Evolutionary conservation across 2,797 vertebrate species (phyloP).

Genomic region (Brotula barbata): DNA sequence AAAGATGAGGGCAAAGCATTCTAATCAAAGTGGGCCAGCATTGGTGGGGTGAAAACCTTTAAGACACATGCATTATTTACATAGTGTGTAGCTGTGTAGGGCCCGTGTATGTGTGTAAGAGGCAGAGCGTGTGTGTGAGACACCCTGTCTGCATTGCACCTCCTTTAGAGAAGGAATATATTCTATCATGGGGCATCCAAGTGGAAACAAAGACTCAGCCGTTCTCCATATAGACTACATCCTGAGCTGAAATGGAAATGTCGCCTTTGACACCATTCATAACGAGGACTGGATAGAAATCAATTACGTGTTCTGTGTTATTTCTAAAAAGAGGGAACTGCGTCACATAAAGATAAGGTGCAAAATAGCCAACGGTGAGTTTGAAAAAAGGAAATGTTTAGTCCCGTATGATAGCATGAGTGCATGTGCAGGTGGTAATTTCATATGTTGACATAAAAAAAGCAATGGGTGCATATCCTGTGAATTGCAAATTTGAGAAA

Average conservation of each 20-base stretch:
- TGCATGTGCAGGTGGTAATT: no score
- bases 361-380: background rate
- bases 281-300: background rate
- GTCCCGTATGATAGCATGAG: background rate
- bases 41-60: slow-evolving; percentile 76
- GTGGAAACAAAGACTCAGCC: slow-evolving; percentile 63
- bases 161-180: slow-evolving; percentile 67
- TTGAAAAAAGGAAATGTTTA: background rate
- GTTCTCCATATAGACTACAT: slow-evolving; percentile 50
- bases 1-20: slow-evolving; percentile 58
- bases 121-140: slow-evolving; percentile 26
- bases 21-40: slow-evolving; percentile 81
- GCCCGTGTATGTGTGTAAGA: slow-evolving; percentile 15
- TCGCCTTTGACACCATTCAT: slow-evolving; percentile 37
- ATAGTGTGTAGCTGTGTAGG: slow-evolving; percentile 50
- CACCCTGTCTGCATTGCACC: slow-evolving; percentile 66
- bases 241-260: slow-evolving; percentile 46
- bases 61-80: slow-evolving; percentile 83
- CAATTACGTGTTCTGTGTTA: slow-evolving; percentile 1
- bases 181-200: slow-evolving; percentile 65
- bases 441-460: no score
- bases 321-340: background rate
- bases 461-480: no score
- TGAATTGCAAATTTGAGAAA: no score
- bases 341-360: background rate